These are phyloP conservation scores for Montipora capricornis DNA, from an alignment of 64 coral and sea anemone species.

Conservation along the genomic window DNA sequence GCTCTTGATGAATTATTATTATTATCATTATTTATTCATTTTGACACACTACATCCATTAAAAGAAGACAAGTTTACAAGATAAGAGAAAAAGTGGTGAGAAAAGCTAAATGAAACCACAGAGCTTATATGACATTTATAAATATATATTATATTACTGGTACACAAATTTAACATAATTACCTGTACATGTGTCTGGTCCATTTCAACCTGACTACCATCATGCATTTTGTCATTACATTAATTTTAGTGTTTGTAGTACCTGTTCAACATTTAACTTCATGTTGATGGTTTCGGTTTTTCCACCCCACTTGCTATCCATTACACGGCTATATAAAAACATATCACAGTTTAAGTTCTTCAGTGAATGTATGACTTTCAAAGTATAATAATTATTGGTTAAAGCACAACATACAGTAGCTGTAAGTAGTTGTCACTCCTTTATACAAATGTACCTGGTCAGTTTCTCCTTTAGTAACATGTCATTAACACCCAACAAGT, in stretches of 20 bases:
- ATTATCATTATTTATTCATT: no score
- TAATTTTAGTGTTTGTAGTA: background rate
- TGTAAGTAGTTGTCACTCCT: background rate
- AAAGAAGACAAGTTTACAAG: no score
- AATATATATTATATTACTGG: no score
- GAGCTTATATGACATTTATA: no score
- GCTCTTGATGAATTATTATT: no score
- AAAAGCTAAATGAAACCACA: no score
- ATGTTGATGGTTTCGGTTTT: constrained; percentile 98
- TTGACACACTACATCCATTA: no score
- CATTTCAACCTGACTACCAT: background rate
- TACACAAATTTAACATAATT: no score
- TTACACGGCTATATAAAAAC: constrained; percentile 72
- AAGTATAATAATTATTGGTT: background rate
- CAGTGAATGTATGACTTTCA: no score
- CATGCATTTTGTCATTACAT: background rate
- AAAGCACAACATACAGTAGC: background rate
- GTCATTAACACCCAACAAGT: constrained; percentile 81
- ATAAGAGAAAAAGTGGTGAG: no score
- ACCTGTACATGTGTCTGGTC: no score
- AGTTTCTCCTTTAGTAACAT: constrained; percentile 90
- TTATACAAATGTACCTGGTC: constrained; percentile 58
- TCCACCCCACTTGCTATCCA: constrained; percentile 99
- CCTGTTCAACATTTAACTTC: constrained; percentile 98
- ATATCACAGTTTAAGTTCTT: background rate